Evolutionary conservation across 2,797 vertebrate genomes (phyloP).

Genomic region (Muscicapa striata): DNA sequence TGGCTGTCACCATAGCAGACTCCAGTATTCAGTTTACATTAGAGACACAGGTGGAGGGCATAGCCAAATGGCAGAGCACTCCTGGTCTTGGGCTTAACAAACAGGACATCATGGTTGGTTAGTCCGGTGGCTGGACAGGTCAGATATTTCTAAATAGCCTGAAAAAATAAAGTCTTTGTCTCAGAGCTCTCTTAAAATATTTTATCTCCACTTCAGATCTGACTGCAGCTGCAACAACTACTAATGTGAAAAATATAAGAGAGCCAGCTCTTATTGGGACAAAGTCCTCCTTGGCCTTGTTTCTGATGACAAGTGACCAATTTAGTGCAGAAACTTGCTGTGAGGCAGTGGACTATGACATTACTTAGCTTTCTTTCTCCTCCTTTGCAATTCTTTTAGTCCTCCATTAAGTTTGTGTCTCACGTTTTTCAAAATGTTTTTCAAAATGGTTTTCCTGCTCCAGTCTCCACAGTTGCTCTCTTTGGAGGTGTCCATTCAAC

Average conservation of each 20-base stretch:
- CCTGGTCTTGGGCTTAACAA: not conserved
- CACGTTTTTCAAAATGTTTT: not conserved
- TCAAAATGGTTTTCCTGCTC: not conserved
- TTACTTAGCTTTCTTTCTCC: not conserved
- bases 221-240: not conserved
- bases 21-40: not conserved
- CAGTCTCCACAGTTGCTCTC: not conserved
- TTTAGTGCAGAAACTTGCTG: not conserved
- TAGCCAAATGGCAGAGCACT: not conserved
- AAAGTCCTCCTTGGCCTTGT: not conserved
- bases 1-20: not conserved
- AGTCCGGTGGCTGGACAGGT: not conserved
- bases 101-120: rapidly evolving
- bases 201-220: not conserved
- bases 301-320: not conserved
- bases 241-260: not conserved
- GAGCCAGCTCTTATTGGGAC: rapidly evolving
- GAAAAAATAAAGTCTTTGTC: not conserved
- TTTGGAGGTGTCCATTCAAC: constrained; percentile 7
- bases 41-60: not conserved
- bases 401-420: not conserved
- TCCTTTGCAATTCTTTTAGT: not conserved
- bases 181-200: not conserved
- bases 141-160: not conserved
- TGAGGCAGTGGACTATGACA: not conserved